Evolutionary conservation across 2,888 invertebrate genomes (phyloP), one percentile per base, ranked within the genome.

Genomic region (Apodemia mormo): DNA sequence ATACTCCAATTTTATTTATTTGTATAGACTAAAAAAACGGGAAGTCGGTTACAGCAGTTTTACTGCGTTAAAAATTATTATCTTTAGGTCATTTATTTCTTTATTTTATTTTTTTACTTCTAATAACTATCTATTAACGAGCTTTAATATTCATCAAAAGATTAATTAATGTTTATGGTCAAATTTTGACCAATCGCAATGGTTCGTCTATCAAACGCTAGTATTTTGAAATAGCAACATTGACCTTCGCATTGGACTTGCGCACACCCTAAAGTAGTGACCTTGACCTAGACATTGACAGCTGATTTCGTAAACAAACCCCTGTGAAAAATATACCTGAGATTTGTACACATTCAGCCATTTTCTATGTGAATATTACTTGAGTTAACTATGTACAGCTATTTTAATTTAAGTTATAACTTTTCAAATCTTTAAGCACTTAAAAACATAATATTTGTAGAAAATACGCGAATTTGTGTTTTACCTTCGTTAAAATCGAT

Each of bases 271-370:
- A 37, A 33, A 30, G 14, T 37, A 75, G n/a, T 75, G 79, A 72
- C 88, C 89, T 85, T 88, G 88, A 84, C 89, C 87, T 74, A 82
- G 81, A 81, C 79, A 83, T 80, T 84, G 81, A 75, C 80, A 79
- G 73, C 74, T 75, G 74, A 74, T 85, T 81, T 78, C 75, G 72
- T 74, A 79, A 74, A 76, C 73, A 73, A 73, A 69, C 67, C 66
- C 68, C 64, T 65, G 67, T 45, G 66, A 66, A 69, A 14, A 54
- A 54, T 54, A 22, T 54, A 54, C 8, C 8, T 0, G 22, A n/a
- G 54, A 22, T 54, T 54, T 54, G 54, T 54, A 22, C 54, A 54
- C 54, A 22, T 22, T 22, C 22, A 8, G 22, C n/a, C n/a, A 54
- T 52, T 52, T 54, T 54, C 7, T 54, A 54, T n/a, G 7, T 22